Evolutionary conservation across 1,140 invertebrate species (phyloP), one percentile per base, ranked within the genome.

Genomic region (Apocrypta bakeri): DNA sequence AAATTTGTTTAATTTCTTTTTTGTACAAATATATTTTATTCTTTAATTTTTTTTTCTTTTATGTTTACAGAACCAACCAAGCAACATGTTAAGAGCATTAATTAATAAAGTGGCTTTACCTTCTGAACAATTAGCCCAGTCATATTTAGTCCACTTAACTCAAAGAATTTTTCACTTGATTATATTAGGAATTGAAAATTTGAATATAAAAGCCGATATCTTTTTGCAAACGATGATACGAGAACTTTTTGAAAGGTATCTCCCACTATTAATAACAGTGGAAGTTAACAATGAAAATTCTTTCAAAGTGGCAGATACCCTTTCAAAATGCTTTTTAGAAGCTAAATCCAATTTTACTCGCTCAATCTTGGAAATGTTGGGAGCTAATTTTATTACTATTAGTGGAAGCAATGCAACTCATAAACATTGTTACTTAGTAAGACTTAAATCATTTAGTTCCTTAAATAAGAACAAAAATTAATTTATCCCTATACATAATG

Each of bases 101-200:
- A 84, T 92, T 2, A 89, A 87, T 37, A 89, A 87, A 77, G 79
- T 88, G 33, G 83, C 90, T 64, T 64, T 92, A 12, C 88, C 90
- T 12, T 33, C 82, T 0, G 90, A 92, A 84, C 66, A 90, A 79
- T 40, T 82, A 37, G 64, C 78, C 0, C 84, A 88, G 21, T 14
- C 11, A 24, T 87, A 87, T 40, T 83, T 91, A 33, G 88, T 86
- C 61, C 66, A 86, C 14, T 80, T 89, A 1, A 87, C 87, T 8
- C 90, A 90, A 76, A 85, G 79, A 68, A 91, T 92, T 83, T 92
- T 92, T 79, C 90, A 88, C 17, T 88, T 88, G 88, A 80, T 91
- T 14, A 81, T 92, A 33, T 84, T 91, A 68, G 90, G 91, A 40
- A 73, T 92, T 3, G 90, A 90, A 74, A 81, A 84, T 75, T 79